A percentile compares a stretch with the other conserved stretches of the same genome.
phyloP scores from a whole-genome alignment of 2,113 vertebrate species.

The Salvelinus sp. region DNA sequence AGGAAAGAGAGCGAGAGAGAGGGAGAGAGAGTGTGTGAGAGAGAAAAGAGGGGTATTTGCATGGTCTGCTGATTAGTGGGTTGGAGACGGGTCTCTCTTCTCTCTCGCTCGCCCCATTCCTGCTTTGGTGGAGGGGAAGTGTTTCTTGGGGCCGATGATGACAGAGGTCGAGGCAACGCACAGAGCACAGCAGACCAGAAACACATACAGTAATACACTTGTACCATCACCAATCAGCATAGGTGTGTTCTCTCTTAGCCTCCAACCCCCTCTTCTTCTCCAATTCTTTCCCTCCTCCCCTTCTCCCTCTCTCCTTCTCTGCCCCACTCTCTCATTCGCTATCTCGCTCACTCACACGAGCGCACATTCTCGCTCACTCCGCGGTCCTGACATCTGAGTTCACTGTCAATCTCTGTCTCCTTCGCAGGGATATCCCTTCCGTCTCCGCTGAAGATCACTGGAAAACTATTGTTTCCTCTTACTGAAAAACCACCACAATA shows the following conservation, averaged over 20 bases:
- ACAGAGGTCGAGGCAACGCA: conserved; percentile 92
- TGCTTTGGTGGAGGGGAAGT: conserved; percentile 93
- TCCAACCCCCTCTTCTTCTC: conserved; percentile 64
- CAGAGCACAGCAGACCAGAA: conserved; percentile 77
- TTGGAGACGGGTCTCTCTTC: conserved; percentile 78
- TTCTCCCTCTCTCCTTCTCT: conserved; percentile 66
- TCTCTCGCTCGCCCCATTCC: conserved; percentile 86
- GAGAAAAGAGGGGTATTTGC: conserved; percentile 79
- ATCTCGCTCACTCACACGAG: conserved; percentile 78
- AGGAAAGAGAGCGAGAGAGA: conserved; percentile 50
- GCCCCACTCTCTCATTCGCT: conserved; percentile 57
- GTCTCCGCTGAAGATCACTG: conserved; percentile 80
- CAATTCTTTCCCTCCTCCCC: conserved; percentile 77
- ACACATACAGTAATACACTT: conserved; percentile 94
- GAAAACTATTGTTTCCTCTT: conserved; percentile 82
- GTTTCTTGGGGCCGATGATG: conserved; percentile 93
- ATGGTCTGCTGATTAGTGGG: conserved; percentile 95
- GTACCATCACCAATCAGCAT: conserved; percentile 97
- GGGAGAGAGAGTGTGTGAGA: too few relatives aligned
- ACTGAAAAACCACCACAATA: conserved; percentile 77
- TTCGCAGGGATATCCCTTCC: conserved; percentile 92
- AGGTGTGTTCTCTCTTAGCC: conserved; percentile 91
- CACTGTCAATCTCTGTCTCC: conserved; percentile 99
- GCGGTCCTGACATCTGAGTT: conserved; percentile 95
- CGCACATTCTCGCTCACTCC: conserved; percentile 77